Evolutionary conservation across 2,797 vertebrate species (phyloP).

Genomic region (Lophotriccus pileatus): DNA sequence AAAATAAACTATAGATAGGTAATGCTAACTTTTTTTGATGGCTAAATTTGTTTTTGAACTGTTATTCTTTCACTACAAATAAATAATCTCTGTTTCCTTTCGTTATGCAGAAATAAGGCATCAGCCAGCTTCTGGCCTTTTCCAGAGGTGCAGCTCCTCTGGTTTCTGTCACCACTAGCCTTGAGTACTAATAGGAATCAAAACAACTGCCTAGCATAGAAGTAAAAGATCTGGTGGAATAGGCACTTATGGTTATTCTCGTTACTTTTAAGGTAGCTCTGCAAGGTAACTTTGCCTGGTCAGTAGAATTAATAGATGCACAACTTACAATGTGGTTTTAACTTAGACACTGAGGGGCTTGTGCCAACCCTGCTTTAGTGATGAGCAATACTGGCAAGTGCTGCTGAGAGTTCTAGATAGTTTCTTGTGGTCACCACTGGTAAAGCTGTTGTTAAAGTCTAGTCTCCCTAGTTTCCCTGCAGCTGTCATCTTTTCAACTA

Average conservation of each 20-base stretch:
- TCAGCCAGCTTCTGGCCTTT: not conserved
- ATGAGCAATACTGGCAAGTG: not conserved
- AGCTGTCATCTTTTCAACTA: not conserved
- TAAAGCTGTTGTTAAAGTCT: not conserved
- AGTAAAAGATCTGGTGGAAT: not conserved
- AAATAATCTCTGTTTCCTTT: not conserved
- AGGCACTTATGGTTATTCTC: not conserved
- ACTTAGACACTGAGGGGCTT: not conserved
- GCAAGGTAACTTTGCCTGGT: not conserved
- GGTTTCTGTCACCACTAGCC: not conserved
- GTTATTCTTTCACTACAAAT: not conserved
- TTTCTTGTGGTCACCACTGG: accelerated
- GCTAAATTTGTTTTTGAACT: not conserved
- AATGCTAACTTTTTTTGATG: not conserved
- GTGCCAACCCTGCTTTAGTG: not conserved
- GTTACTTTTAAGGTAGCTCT: not conserved
- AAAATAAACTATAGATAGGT: not conserved
- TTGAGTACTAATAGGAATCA: not conserved
- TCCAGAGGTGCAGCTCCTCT: not conserved
- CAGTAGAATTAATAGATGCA: not conserved
- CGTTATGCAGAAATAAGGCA: not conserved
- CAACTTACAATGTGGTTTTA: not conserved
- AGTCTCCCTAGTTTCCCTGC: not conserved
- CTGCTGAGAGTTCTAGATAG: not conserved
- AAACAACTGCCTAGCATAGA: not conserved